Evolutionary conservation across 2,797 vertebrate species (phyloP), one percentile per base, ranked within the genome.

Genomic region (Pelobates cultripes): DNA sequence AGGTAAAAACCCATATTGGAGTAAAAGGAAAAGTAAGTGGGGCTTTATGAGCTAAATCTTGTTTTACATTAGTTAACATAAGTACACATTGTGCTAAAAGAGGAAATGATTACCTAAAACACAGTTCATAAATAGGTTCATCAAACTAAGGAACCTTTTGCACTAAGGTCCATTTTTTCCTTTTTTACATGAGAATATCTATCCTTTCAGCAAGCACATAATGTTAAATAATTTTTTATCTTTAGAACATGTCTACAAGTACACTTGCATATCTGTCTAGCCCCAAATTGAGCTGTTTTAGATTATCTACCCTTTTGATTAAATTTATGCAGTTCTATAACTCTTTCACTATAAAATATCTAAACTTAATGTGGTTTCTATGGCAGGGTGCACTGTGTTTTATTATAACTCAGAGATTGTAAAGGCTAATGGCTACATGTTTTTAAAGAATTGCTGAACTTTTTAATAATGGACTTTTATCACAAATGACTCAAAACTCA

Each of bases 281-380:
- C 61, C 61, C 17, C 0, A 64, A 78, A 70, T 68, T 68, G 40
- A 43, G 2, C 66, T 68, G 66, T 68, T 68, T 68, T 68, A 43
- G 40, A 68, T 42, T 42, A 40, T 43, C 41, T 68, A 12, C 40
- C 66, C 40, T 68, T 68, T 68, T 42, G 40, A 68, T 68, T 68
- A 68, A 41, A 68, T 68, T 42, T 43, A 68, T 43, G 66, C 66
- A 64, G 61, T n/a, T 64, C 41, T 15, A 45, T 41, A 70, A 43
- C 68, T 45, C n/a, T 4, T 70, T 70, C 43, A 44, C 43, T 8
- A 70, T 70, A 45, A 70, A 68, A 70, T 70, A 70, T 15, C 68
- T n/a, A 3, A 70, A 43, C 42, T 70, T 51, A 64, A 64, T 64
- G 61, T 64, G 61, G 61, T 64, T 64, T 64, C 61, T 64, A 41